Conservation (phyloP, 2,888 invertebrate genomes). For the Selenia dentaria region DNA sequence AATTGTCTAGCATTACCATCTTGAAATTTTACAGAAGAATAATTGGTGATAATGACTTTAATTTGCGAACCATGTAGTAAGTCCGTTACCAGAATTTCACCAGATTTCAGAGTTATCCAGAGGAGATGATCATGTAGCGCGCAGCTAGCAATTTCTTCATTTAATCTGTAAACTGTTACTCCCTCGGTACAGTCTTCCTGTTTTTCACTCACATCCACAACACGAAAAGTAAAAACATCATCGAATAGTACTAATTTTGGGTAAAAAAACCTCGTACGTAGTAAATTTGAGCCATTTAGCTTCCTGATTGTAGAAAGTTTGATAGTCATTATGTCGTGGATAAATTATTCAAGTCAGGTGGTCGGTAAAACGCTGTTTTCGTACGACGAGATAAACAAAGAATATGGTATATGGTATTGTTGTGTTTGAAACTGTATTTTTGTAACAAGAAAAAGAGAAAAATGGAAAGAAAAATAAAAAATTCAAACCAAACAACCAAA, state of each 20-base stretch:
- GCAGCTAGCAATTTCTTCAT: slow-evolving; percentile 52
- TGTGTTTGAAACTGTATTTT: too few relatives aligned
- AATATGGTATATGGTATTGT: too few relatives aligned
- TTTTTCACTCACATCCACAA: slow-evolving; percentile 46
- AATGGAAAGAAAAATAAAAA: too few relatives aligned
- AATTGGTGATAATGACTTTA: slow-evolving; percentile 48
- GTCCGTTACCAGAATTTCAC: slow-evolving; percentile 56
- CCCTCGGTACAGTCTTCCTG: slow-evolving; percentile 30
- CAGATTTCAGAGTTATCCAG: slow-evolving; percentile 62
- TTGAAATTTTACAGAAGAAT: slow-evolving; percentile 55
- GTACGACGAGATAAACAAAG: too few relatives aligned
- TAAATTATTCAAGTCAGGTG: too few relatives aligned
- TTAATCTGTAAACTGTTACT: slow-evolving; percentile 37
- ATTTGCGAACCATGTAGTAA: slow-evolving; percentile 43
- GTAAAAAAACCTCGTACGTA: slow-evolving; percentile 44
- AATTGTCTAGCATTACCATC: slow-evolving; percentile 40
- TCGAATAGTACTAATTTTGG: slow-evolving; percentile 61
- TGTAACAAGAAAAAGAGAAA: too few relatives aligned
- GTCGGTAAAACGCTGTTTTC: too few relatives aligned
- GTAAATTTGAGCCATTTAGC: slow-evolving; percentile 12
- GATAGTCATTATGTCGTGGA: neutral
- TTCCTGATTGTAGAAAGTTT: slow-evolving; percentile 32
- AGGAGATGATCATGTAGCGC: slow-evolving; percentile 52
- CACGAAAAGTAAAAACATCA: slow-evolving; percentile 39
- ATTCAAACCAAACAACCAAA: too few relatives aligned